Evolutionary conservation across 2,113 vertebrate species (phyloP), one percentile per base, ranked within the genome.

Genomic region (Paramisgurnus dabryanus): DNA sequence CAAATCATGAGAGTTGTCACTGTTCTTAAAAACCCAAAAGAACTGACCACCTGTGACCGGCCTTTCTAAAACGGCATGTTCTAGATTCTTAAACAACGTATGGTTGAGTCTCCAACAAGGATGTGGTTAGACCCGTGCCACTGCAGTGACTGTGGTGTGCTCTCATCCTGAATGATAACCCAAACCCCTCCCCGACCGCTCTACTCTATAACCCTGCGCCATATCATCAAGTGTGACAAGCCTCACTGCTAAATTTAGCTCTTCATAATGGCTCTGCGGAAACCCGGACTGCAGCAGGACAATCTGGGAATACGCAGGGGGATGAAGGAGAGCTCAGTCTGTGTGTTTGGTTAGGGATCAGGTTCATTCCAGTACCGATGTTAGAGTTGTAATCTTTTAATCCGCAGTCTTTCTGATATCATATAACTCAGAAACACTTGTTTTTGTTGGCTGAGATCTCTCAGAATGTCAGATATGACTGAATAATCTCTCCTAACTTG

Each of bases 181-280:
- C 63, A 53, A 41, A 40, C 86, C 85, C 84, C 87, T 85, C 81
- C 72, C 85, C 76, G 79, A 58, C 79, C 79, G 84, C 85, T 79
- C 83, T 85, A 69, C 85, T 89, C 85, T 89, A 91, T 88, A 89
- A 91, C 88, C 84, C 89, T 87, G 89, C 90, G 90, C 85, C 89
- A 90, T 88, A 90, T 88, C 90, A 91, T 92, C 89, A 89, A 89
- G 88, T 85, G 86, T 86, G 86, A 89, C 89, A 84, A 91, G 90
- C 89, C 84, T 83, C 65, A 82, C 80, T 90, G 90, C 91, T 92
- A 92, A 92, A 91, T 92, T 92, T 91, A 92, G 90, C 79, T 82
- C 55, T 43, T 70, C 86, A 89, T 92, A 89, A 91, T 91, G 82
- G 89, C 86, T 88, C 85, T 87, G 87, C 83, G 83, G 87, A 89